Evolutionary conservation across 2,113 vertebrate species (phyloP), one percentile per base, ranked within the genome.

Genomic region (Crotalus viridis): DNA sequence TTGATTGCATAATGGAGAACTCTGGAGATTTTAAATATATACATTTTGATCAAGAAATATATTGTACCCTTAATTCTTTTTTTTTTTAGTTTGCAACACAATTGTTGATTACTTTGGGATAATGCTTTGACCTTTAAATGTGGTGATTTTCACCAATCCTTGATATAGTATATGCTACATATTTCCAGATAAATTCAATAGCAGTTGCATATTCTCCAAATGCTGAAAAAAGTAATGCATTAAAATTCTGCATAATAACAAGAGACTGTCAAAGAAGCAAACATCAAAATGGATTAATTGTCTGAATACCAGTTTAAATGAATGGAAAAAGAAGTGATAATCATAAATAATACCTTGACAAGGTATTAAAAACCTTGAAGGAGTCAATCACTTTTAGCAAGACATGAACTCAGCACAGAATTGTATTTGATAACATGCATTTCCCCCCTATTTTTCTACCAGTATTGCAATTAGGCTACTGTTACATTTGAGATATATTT

Each of bases 261-360:
- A 59, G 0, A 90, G 17, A 94, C 17, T 91, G 89, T 91, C 13
- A 95, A 91, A 81, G 0, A 95, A 85, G 57, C 43, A 22, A 94
- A 17, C 0, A 93, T 94, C 94, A 94, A 94, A 94, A 95, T 95
- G 26, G 94, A 96, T 92, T 88, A 94, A 92, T 89, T 93, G 61
- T 0, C 1, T 94, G 95, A 91, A n/a, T 85, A 17, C 21, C 2
- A 92, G 91, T 94, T 95, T 94, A 17, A 93, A 92, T 10, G 51
- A 54, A 54, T 91, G 28, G 0, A 22, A 93, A 92, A 91, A 43
- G 0, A 52, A 43, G 21, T 93, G 4, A 94, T 92, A 46, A 93
- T 85, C 69, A 95, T 48, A 94, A 91, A 93, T 92, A 0, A 94
- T 92, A 74, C 0, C 33, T 90, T 95, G 17, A 5, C 91, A 93